Evolutionary conservation across 2,797 vertebrate species (phyloP).

Genomic region (Helicolenus hilgendorfi): DNA sequence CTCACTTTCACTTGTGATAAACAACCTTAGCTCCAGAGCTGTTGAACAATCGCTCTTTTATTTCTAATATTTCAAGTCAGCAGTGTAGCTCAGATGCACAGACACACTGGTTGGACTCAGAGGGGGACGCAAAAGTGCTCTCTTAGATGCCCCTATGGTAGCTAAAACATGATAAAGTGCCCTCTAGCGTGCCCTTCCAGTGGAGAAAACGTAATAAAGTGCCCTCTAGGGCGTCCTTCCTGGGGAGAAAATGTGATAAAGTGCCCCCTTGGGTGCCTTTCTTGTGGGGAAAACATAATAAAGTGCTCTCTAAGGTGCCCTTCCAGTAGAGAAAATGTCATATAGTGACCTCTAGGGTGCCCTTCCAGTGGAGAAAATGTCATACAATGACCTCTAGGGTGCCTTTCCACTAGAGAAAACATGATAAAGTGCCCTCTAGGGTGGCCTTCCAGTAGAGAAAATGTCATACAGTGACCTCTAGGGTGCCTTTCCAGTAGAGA

Average conservation of each 20-base stretch:
- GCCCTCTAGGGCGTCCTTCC: fast-evolving
- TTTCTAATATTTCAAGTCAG: background rate
- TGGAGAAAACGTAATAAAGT: too few relatives aligned
- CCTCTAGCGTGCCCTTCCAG: too few relatives aligned
- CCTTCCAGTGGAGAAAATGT: fast-evolving
- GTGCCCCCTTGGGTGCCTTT: too few relatives aligned
- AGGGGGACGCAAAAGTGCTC: background rate
- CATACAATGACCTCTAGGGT: fast-evolving
- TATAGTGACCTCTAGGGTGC: fast-evolving
- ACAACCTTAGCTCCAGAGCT: background rate
- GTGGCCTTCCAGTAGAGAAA: fast-evolving
- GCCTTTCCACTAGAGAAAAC: too few relatives aligned
- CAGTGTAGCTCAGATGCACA: background rate
- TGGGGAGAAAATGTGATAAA: fast-evolving
- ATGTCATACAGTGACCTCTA: too few relatives aligned
- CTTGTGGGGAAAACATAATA: fast-evolving
- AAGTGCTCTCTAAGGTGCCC: too few relatives aligned
- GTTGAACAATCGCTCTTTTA: background rate
- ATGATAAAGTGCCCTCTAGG: fast-evolving
- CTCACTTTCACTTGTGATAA: background rate
- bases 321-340: fast-evolving
- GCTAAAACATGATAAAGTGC: too few relatives aligned
- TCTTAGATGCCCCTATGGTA: background rate
- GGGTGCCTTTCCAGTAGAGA: too few relatives aligned
- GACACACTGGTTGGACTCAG: background rate